Percentiles rank a stretch among this genome's conserved stretches.
Conservation (phyloP, 2,797 vertebrate genomes). For the Thalassophryne amazonica region DNA sequence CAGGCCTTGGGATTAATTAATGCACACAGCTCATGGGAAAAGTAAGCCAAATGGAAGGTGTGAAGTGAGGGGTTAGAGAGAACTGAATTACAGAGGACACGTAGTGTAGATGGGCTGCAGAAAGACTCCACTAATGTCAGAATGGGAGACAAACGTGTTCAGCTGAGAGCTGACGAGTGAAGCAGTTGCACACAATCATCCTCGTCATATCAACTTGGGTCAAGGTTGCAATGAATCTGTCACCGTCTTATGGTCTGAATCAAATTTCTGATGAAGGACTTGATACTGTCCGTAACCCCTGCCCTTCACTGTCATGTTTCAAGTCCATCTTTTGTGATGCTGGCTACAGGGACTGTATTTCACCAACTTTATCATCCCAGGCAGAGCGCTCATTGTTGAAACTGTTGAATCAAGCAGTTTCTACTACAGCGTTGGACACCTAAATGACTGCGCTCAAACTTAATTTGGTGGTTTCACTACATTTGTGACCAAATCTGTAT, state of each 20-base stretch:
- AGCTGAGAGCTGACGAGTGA: constrained; percentile 18
- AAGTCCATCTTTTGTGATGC: constrained; percentile 40
- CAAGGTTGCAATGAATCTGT: constrained; percentile 63
- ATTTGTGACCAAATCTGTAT: too few species aligned
- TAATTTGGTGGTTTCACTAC: too few species aligned
- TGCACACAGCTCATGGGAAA: constrained; percentile 62
- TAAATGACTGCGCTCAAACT: too few species aligned
- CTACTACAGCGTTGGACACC: too few species aligned
- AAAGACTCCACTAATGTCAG: constrained; percentile 38
- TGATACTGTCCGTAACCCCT: constrained; percentile 52
- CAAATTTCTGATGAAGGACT: constrained; percentile 66
- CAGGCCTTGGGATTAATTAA: constrained; percentile 70
- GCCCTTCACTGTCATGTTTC: constrained; percentile 57
- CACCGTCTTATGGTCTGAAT: constrained; percentile 70
- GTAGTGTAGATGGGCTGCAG: constrained; percentile 30
- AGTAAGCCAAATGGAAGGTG: constrained; percentile 60
- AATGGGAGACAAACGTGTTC: constrained; percentile 29
- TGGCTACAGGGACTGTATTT: constrained; percentile 22
- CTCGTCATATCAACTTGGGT: constrained; percentile 51
- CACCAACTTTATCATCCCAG: constrained; percentile 16
- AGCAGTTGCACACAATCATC: constrained; percentile 27
- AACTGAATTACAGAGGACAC: constrained; percentile 48
- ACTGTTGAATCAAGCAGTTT: too few species aligned
- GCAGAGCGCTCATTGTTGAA: background rate
- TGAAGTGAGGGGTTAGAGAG: constrained; percentile 51